A percentile compares a stretch with the other conserved stretches of the same genome.
Conservation (phyloP, 23 tunicate species). For the Corella eumyota region DNA sequence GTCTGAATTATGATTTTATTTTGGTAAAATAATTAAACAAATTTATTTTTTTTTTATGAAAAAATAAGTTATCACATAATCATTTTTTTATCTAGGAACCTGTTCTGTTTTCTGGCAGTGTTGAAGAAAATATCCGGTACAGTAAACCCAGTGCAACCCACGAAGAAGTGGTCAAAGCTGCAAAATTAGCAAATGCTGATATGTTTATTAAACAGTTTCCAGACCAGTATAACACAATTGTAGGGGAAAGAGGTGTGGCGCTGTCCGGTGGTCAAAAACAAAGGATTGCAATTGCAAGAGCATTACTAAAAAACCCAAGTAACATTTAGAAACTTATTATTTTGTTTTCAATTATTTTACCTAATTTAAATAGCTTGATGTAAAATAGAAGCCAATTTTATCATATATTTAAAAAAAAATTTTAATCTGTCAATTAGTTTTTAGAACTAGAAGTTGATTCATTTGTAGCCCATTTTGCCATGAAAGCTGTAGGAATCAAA, state of each 20-base stretch:
- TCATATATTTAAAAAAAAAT: too few relatives aligned
- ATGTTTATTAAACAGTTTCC: slow-evolving; percentile 62
- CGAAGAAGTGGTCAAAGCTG: slow-evolving; percentile 61
- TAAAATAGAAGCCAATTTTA: too few relatives aligned
- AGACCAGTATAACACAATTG: slow-evolving; percentile 74
- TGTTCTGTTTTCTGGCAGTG: slow-evolving; percentile 74
- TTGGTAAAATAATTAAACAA: not conserved
- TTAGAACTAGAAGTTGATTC: not conserved
- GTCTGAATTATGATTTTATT: not conserved
- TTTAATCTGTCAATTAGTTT: too few relatives aligned
- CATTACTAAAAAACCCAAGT: slow-evolving; percentile 92
- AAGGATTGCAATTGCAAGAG: slow-evolving; percentile 96
- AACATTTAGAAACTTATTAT: not conserved
- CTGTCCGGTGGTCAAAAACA: slow-evolving; percentile 99
- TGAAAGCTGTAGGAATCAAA: not conserved
- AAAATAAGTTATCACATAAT: not conserved
- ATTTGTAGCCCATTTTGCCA: not conserved
- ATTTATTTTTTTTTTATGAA: not conserved
- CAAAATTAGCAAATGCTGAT: slow-evolving; percentile 83
- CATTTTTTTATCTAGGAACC: too few relatives aligned
- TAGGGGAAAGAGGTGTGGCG: slow-evolving; percentile 87
- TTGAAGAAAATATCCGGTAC: slow-evolving; percentile 85
- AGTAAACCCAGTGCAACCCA: slow-evolving; percentile 82
- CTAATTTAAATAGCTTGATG: too few relatives aligned
- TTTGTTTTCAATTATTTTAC: too few relatives aligned